Evolutionary conservation across 2,113 vertebrate genomes (phyloP).

Genomic region (Shinisaurus crocodilurus): DNA sequence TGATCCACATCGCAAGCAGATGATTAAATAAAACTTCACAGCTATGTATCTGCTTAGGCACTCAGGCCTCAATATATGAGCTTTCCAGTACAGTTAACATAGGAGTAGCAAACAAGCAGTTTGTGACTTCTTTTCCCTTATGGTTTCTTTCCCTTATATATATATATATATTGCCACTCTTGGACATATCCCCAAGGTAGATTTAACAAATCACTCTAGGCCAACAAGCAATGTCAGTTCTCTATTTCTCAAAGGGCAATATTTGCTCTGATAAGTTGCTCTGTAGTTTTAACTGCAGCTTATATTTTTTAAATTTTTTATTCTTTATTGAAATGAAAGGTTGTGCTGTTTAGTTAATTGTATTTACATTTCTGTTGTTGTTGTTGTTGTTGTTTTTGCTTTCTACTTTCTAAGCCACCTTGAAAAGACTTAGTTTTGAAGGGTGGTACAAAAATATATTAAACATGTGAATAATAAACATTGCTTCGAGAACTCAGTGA

Average conservation of each 20-base stretch:
- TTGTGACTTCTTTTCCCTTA: neutral
- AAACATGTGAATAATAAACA: too few species aligned
- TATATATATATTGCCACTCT: neutral
- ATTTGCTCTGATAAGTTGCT: neutral
- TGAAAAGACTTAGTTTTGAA: neutral
- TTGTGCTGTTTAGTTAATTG: neutral
- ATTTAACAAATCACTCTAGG: constrained; percentile 20
- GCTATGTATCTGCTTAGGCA: neutral
- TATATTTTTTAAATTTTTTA: neutral
- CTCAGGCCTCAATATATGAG: neutral
- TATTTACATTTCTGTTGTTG: neutral
- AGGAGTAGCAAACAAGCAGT: constrained; percentile 1
- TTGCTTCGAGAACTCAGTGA: too few species aligned
- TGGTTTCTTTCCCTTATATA: neutral
- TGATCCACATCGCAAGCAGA: neutral
- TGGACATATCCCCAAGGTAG: neutral
- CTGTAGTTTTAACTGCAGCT: neutral
- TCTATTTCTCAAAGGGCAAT: neutral
- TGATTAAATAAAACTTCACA: neutral
- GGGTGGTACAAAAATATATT: neutral
- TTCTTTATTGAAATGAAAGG: neutral
- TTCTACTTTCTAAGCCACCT: neutral
- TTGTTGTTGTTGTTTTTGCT: too few species aligned
- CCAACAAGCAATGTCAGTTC: neutral
- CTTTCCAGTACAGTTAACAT: neutral